A percentile compares a stretch with the other conserved stretches of the same genome.
phyloP scores from a whole-genome alignment of 2,888 invertebrate species.

The Diarsia mendica region DNA sequence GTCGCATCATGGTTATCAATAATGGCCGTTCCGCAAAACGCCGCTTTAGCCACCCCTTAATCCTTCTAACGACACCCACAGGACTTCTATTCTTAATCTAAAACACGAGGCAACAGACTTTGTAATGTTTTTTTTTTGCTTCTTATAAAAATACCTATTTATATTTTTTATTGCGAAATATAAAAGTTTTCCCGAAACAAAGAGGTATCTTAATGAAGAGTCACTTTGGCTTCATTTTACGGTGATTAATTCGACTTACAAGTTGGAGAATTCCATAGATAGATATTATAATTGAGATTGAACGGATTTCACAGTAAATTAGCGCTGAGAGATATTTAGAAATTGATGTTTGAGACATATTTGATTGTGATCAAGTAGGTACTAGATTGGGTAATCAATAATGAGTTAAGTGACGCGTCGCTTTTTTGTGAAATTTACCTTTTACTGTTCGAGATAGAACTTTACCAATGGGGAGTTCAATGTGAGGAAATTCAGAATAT shows the following conservation, averaged over 20 bases:
- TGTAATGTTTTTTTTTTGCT: constrained; percentile 26
- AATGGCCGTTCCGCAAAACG: neutral
- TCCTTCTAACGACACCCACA: constrained; percentile 9
- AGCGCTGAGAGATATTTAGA: constrained; percentile 40
- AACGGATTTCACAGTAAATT: constrained; percentile 62
- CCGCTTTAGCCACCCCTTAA: constrained; percentile 22
- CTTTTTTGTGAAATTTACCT: neutral
- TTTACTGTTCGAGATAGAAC: neutral
- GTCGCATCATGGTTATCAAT: constrained; percentile 49
- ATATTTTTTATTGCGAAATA: constrained; percentile 51
- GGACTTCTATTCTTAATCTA: constrained; percentile 20
- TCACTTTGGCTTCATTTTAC: constrained; percentile 63
- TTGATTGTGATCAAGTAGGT: constrained; percentile 45
- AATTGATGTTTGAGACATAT: constrained; percentile 50
- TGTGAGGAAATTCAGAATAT: neutral
- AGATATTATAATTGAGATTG: constrained; percentile 66
- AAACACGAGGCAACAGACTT: constrained; percentile 22
- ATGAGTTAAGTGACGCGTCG: neutral
- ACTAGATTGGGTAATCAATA: constrained; percentile 33
- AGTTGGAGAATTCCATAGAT: constrained; percentile 63
- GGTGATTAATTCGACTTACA: constrained; percentile 67
- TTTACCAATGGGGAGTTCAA: neutral
- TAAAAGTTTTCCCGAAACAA: constrained; percentile 62
- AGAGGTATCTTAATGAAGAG: constrained; percentile 61
- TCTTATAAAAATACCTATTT: constrained; percentile 46